Conservation (phyloP, 2,888 invertebrate species). For the Polia nebulosa region DNA sequence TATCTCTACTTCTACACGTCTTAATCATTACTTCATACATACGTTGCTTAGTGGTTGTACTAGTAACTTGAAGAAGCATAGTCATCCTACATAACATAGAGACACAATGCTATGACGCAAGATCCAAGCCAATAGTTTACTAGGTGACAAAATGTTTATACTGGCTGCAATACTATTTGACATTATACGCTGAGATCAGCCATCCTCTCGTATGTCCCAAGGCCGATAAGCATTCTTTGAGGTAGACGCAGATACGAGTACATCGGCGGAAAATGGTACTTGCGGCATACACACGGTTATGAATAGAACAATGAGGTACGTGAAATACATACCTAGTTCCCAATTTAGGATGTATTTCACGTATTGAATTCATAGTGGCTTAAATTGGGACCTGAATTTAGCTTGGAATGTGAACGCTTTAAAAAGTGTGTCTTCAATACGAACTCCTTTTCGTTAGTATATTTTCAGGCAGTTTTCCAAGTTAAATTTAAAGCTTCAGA, state of each 20-base stretch:
- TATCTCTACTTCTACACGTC: background rate
- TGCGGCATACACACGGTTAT: background rate
- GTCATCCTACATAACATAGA: conserved; percentile 75
- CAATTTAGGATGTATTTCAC: conserved; percentile 15
- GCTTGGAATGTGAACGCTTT: background rate
- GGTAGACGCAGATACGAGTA: conserved; percentile 23
- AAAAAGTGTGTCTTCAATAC: background rate
- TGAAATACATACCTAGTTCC: conserved; percentile 16
- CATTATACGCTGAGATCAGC: conserved; percentile 74
- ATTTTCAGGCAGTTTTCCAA: background rate
- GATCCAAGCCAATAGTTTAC: conserved; percentile 80
- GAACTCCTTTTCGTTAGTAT: background rate
- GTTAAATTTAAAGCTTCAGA: background rate
- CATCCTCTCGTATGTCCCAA: conserved; percentile 68
- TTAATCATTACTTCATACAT: too few species aligned
- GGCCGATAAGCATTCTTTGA: conserved; percentile 62
- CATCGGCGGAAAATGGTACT: conserved; percentile 42
- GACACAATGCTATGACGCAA: conserved; percentile 85
- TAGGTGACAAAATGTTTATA: conserved; percentile 84
- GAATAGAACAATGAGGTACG: conserved; percentile 32
- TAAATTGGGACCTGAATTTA: background rate
- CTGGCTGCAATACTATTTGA: conserved; percentile 79
- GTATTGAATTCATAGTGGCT: conserved; percentile 13
- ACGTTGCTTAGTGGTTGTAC: background rate
- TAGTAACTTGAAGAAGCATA: conserved; percentile 37